phyloP scores from a whole-genome alignment of 2,113 vertebrate species.

The Heterochromis multidens region DNA sequence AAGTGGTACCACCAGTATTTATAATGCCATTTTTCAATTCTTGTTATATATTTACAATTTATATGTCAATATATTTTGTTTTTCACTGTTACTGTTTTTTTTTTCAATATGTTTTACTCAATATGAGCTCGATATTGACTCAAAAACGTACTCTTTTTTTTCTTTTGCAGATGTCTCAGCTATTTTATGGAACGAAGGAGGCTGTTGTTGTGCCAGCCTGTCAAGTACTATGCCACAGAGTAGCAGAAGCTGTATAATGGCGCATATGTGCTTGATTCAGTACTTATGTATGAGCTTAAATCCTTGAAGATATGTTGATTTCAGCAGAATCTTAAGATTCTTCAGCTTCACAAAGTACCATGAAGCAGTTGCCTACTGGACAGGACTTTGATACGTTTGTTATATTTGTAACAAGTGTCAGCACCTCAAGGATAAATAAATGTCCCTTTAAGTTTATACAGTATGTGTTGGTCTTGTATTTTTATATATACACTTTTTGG shows the following conservation, averaged over 20 bases:
- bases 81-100: accelerated
- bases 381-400: neutral
- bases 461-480: neutral
- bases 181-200: neutral
- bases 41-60: neutral
- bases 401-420: neutral
- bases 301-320: too few relatives aligned
- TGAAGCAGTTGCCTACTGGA: neutral
- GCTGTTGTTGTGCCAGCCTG: neutral
- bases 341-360: neutral
- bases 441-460: neutral
- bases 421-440: neutral
- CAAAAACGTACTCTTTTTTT: neutral
- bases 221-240: neutral
- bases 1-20: neutral
- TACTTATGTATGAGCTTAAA: too few relatives aligned
- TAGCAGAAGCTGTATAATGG: neutral
- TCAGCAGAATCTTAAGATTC: too few relatives aligned
- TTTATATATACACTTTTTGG: neutral
- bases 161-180: neutral
- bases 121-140: too few relatives aligned
- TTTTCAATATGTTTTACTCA: neutral
- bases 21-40: too few relatives aligned
- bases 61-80: neutral
- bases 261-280: too few relatives aligned